A percentile compares a stretch with the other conserved stretches of the same genome.
Evolutionary conservation across 2,113 vertebrate genomes (phyloP).

Genomic region (Zosterops japonicus): DNA sequence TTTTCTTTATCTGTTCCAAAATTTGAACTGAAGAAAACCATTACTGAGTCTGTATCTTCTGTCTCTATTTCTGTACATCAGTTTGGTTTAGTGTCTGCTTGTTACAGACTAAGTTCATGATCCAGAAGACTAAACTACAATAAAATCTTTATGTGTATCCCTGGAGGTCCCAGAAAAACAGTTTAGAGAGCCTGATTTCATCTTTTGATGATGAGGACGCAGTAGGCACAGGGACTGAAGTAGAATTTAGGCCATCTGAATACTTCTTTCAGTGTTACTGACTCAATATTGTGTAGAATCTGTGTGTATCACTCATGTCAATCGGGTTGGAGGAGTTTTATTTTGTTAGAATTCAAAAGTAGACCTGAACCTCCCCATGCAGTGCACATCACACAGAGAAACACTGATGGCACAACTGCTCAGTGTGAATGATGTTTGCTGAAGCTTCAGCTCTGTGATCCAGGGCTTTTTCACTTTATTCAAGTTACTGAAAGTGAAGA

Average conservation of each 20-base stretch:
- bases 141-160: not conserved
- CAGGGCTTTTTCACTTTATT: not conserved
- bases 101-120: not conserved
- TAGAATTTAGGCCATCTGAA: not conserved
- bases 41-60: not conserved
- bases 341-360: not conserved
- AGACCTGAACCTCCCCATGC: not conserved
- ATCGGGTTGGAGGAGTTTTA: not conserved
- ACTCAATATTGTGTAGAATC: not conserved
- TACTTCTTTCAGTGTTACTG: not conserved
- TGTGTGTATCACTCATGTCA: not conserved
- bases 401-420: not conserved
- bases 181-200: not conserved
- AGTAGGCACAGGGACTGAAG: not conserved
- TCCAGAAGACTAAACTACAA: not conserved
- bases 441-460: not conserved
- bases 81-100: not conserved
- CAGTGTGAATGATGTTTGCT: not conserved
- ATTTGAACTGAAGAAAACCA: not conserved
- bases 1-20: not conserved
- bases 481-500: not conserved
- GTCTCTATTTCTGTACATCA: not conserved
- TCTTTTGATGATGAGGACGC: not conserved
- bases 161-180: not conserved
- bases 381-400: rapidly evolving